phyloP scores from a whole-genome alignment of 2,888 invertebrate species.

The Hydrotaea diabolus region DNA sequence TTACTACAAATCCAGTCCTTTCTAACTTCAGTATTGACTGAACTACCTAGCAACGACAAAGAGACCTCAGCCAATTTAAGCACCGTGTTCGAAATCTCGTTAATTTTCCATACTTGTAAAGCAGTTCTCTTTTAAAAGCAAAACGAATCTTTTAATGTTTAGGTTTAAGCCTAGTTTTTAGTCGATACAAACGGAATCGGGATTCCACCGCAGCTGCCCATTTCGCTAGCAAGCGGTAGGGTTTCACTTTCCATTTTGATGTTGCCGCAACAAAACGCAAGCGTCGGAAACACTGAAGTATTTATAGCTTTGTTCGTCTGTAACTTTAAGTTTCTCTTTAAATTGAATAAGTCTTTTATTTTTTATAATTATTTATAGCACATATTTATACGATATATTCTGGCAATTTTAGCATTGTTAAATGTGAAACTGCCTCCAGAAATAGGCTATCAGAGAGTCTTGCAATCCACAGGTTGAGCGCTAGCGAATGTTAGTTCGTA shows the following conservation, averaged over 20 bases:
- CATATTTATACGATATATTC: background rate
- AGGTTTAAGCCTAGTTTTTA: constrained; percentile 6
- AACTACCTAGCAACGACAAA: constrained; percentile 58
- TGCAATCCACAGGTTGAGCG: background rate
- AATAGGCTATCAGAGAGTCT: background rate
- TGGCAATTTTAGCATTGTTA: background rate
- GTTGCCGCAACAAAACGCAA: background rate
- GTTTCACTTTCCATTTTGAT: background rate
- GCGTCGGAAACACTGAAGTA: constrained; percentile 54
- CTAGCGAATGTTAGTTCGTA: background rate
- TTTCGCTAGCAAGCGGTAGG: background rate
- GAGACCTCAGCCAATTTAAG: constrained; percentile 65
- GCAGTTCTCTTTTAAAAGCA: constrained; percentile 52
- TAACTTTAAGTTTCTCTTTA: constrained; percentile 43
- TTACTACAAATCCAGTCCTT: constrained; percentile 73
- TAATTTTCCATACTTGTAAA: constrained; percentile 59
- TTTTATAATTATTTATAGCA: constrained; percentile 11
- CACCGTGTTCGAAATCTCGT: constrained; percentile 55
- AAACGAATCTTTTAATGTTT: constrained; percentile 28
- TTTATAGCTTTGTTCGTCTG: no score
- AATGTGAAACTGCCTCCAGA: constrained; percentile 10
- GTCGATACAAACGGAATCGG: background rate
- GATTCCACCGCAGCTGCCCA: background rate
- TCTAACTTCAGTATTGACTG: constrained; percentile 48
- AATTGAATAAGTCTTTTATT: constrained; percentile 18